phyloP scores from a whole-genome alignment of 2,888 invertebrate genomes.

The Oxyscelio sp. region DNA sequence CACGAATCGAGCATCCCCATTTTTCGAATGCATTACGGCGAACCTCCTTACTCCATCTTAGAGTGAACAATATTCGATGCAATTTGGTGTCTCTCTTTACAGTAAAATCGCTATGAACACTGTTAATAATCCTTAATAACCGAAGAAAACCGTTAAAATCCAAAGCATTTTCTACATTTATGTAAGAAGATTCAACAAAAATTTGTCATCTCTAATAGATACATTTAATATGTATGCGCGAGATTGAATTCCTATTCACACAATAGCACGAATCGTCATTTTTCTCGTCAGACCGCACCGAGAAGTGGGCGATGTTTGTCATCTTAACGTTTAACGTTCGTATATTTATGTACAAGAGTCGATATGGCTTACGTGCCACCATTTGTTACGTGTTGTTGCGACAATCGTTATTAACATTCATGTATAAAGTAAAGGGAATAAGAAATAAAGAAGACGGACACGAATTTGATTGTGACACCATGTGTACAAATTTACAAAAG shows the following conservation, averaged over 20 bases:
- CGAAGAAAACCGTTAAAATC: background rate
- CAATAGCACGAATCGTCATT: conserved; percentile 66
- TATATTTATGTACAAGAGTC: conserved; percentile 80
- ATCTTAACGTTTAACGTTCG: conserved; percentile 68
- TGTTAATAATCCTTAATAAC: background rate
- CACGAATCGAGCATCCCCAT: too few species aligned
- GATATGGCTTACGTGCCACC: conserved; percentile 68
- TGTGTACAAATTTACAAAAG: conserved; percentile 59
- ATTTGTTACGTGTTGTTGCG: conserved; percentile 64
- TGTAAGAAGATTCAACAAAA: background rate
- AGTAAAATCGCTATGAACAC: background rate
- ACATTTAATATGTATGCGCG: conserved; percentile 54
- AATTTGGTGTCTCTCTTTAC: conserved; percentile 20
- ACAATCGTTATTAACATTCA: conserved; percentile 59
- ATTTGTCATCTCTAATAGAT: conserved; percentile 52
- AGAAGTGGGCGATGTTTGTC: conserved; percentile 67
- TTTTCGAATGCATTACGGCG: too few species aligned
- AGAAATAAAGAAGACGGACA: conserved; percentile 67
- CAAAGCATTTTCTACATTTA: background rate
- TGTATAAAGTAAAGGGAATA: conserved; percentile 58
- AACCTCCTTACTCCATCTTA: conserved; percentile 57
- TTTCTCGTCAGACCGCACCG: conserved; percentile 71
- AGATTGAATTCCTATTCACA: conserved; percentile 55
- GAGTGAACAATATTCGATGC: conserved; percentile 57
- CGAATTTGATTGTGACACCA: conserved; percentile 29